These are phyloP conservation scores for Fabriciana adippe DNA, from an alignment of 2,888 invertebrate genomes.

Conservation along the genomic window DNA sequence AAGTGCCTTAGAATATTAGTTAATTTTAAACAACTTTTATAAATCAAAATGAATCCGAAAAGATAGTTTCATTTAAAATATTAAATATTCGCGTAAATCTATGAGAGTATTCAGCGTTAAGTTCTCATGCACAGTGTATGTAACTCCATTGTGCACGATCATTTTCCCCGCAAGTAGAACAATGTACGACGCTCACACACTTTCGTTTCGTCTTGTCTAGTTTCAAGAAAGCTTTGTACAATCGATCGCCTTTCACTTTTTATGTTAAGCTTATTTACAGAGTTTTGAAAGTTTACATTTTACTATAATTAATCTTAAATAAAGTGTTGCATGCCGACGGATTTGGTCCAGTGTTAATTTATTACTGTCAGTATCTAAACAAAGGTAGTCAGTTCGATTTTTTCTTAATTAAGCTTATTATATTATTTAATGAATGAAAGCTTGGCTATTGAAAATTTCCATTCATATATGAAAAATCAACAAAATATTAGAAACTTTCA, in stretches of 20 bases:
- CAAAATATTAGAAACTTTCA: no score
- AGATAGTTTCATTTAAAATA: no score
- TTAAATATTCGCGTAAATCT: no score
- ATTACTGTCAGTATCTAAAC: no score
- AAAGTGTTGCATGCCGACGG: neutral
- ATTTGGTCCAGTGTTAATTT: neutral
- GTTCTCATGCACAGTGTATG: neutral
- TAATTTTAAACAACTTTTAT: no score
- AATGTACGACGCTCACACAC: conserved; percentile 67
- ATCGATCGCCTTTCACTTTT: conserved; percentile 76
- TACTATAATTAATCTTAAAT: neutral
- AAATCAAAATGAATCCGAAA: no score
- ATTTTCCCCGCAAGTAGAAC: conserved; percentile 61
- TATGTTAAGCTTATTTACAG: conserved; percentile 68
- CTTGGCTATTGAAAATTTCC: no score
- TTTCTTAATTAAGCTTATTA: no score
- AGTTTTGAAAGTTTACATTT: conserved; percentile 40
- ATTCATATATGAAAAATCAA: no score
- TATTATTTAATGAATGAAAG: no score
- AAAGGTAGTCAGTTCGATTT: no score
- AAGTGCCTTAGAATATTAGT: no score
- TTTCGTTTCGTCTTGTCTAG: conserved; percentile 74
- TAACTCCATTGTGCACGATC: conserved; percentile 25
- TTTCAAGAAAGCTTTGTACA: conserved; percentile 70
- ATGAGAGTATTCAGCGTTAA: neutral